Conservation (phyloP, 2,888 invertebrate genomes). For the Lasioglossum oenotherae region DNA sequence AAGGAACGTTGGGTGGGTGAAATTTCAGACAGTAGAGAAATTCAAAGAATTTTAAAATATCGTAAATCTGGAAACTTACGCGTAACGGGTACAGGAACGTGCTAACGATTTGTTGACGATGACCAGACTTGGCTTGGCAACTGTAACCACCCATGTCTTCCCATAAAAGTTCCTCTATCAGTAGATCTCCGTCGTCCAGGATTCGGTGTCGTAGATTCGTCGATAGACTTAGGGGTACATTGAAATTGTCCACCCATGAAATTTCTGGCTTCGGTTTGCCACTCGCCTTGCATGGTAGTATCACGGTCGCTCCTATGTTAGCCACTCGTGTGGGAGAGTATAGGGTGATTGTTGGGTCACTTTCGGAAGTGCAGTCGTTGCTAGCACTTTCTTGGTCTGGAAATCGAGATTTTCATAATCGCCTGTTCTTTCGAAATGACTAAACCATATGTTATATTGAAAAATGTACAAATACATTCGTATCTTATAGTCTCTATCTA, state of each 20-base stretch:
- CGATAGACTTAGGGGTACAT: conserved; percentile 84
- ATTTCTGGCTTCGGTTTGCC: conserved; percentile 88
- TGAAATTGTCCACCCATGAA: conserved; percentile 88
- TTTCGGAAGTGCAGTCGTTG: conserved; percentile 53
- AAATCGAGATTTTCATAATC: not conserved
- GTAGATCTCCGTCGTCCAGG: conserved; percentile 90
- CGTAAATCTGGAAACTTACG: conserved; percentile 48
- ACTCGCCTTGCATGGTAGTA: conserved; percentile 89
- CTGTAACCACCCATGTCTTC: conserved; percentile 93
- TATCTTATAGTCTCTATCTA: not conserved
- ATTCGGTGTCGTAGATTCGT: conserved; percentile 74
- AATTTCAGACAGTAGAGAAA: not conserved
- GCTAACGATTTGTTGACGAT: conserved; percentile 53
- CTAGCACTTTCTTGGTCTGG: conserved; percentile 25
- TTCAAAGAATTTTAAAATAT: not conserved
- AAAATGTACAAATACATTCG: not conserved
- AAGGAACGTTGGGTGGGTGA: not conserved
- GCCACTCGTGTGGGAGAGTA: conserved; percentile 82
- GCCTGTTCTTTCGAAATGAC: not conserved
- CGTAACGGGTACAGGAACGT: conserved; percentile 66
- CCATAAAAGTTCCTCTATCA: conserved; percentile 90
- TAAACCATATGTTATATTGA: not conserved
- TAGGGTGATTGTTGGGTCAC: conserved; percentile 77
- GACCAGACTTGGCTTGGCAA: conserved; percentile 87
- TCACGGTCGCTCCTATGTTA: conserved; percentile 86